Evolutionary conservation across 2,113 vertebrate genomes (phyloP).

Genomic region (Zosterops japonicus): DNA sequence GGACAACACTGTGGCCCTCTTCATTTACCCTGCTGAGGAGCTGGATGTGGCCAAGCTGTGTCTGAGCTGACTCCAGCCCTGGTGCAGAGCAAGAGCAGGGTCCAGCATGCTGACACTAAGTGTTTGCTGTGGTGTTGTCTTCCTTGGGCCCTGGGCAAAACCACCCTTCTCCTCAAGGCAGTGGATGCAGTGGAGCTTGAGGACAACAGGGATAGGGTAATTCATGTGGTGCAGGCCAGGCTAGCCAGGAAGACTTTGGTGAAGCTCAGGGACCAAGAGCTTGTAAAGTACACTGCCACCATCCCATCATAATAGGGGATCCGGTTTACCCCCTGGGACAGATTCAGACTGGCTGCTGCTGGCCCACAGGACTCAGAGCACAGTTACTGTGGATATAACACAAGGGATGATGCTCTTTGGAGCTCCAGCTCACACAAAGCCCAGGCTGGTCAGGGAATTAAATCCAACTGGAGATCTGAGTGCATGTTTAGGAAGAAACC

Average conservation of each 20-base stretch:
- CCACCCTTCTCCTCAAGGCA: conserved; percentile 80
- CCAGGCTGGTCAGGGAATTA: conserved; percentile 33
- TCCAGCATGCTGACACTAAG: conserved; percentile 85
- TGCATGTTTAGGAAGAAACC: conserved; percentile 84
- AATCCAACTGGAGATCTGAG: conserved; percentile 81
- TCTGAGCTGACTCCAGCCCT: conserved; percentile 82
- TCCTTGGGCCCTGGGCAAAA: conserved; percentile 78
- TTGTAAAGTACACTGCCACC: conserved; percentile 83
- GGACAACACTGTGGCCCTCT: conserved; percentile 79
- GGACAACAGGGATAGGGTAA: conserved; percentile 79
- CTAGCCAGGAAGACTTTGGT: conserved; percentile 83
- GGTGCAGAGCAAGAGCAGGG: conserved; percentile 82
- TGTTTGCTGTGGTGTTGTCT: conserved; percentile 81
- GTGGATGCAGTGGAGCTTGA: conserved; percentile 83
- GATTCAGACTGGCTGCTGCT: conserved; percentile 88
- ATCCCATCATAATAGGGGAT: conserved; percentile 60
- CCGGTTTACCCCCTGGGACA: conserved; percentile 69
- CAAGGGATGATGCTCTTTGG: conserved; percentile 29
- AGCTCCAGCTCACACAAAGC: conserved; percentile 60
- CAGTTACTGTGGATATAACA: conserved; percentile 66
- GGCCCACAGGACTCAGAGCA: conserved; percentile 78
- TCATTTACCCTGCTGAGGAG: conserved; percentile 81
- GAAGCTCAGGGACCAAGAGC: conserved; percentile 74
- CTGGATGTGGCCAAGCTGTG: conserved; percentile 82
- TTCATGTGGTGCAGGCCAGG: conserved; percentile 85